These are phyloP conservation scores for Ia io DNA, from an alignment of 2,113 vertebrate species.

Conservation along the genomic window DNA sequence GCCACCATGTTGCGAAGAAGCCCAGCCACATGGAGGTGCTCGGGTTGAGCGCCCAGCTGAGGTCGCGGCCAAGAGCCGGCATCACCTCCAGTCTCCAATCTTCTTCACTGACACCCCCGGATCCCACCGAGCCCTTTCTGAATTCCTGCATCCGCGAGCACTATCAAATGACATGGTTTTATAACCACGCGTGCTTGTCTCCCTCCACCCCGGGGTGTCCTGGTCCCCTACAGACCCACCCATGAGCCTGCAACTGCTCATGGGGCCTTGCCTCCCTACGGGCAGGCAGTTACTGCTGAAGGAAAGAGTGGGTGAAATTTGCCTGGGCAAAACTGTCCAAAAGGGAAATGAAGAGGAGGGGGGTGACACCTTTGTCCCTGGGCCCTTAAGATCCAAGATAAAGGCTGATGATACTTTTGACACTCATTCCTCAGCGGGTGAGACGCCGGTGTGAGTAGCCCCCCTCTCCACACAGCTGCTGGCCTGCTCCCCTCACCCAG, in stretches of 20 bases:
- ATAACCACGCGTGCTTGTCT: not conserved
- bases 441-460: not conserved
- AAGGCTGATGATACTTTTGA: not conserved
- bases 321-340: not conserved
- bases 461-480: not conserved
- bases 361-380: not conserved
- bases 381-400: not conserved
- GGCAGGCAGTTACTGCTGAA: not conserved
- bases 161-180: not conserved
- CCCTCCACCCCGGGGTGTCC: not conserved
- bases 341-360: not conserved
- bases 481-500: not conserved
- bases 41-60: not conserved
- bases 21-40: not conserved
- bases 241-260: not conserved
- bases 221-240: not conserved
- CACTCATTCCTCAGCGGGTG: not conserved
- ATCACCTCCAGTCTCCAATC: not conserved
- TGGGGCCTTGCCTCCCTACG: not conserved
- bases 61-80: not conserved
- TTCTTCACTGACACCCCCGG: not conserved
- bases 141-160: not conserved
- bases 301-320: not conserved
- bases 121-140: fast-evolving
- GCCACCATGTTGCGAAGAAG: not conserved